Evolutionary conservation across 2,888 invertebrate species (phyloP), one percentile per base, ranked within the genome.

Genomic region (Trisateles emortualis): DNA sequence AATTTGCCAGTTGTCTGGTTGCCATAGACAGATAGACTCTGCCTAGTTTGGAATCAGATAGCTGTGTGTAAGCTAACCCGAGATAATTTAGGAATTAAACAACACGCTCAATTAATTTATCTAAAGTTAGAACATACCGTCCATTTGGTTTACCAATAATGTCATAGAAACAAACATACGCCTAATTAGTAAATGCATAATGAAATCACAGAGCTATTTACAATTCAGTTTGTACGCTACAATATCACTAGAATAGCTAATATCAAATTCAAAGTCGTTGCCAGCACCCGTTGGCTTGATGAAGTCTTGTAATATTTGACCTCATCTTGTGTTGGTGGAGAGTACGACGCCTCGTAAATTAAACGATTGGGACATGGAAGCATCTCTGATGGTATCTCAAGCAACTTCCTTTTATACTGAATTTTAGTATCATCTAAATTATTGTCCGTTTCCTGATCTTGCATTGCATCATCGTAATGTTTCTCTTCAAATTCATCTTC

Each of bases 261-360:
- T 33, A 79, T 45, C 16, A 82, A 66, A 68, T 68, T 67, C n/a
- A 67, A 54, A 42, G 67, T 47, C 33, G 74, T 68, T 48, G 68
- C 60, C 24, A 72, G 52, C 26, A 65, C 44, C 36, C 49, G 68
- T 17, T 45, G 59, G 64, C 79, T 76, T 13, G 86, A 85, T 32
- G 89, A 86, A 24, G 90, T 78, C 68, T 88, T 86, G 67, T 86
- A 91, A 74, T 88, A 90, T 71, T 87, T 91, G 14, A 92, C 92
- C 80, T 92, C 92, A 35, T 92, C 90, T 71, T 91, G 91, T 16
- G 90, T 90, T 0, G 92, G 91, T 0, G 89, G 89, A 0, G 90
- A 89, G 33, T 81, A 88, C 0, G 89, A 85, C 1, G 85, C 83
- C 55, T 87, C 90, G 22, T 86, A 83, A 48, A 84, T 82, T 52